Percentiles rank a stretch among this genome's conserved stretches.
Conservation (phyloP, 1,140 invertebrate species). For the Acromyrmex heyeri region DNA sequence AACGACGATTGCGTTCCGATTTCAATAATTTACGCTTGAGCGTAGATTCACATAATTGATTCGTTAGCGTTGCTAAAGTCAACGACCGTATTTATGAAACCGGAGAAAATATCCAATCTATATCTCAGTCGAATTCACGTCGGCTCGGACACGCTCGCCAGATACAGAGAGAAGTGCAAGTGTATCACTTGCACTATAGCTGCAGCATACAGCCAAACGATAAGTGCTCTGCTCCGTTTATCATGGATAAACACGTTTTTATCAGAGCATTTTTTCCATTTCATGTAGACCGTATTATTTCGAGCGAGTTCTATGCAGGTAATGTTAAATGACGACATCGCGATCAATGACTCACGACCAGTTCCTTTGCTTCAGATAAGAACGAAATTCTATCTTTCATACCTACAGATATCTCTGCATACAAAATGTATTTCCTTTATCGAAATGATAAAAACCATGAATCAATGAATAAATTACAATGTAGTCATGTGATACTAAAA, state of each 20-base stretch:
- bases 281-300: conserved; percentile 26
- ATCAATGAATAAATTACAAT: not conserved
- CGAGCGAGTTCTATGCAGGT: not conserved
- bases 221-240: conserved; percentile 41
- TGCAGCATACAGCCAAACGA: not conserved
- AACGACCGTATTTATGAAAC: conserved; percentile 5
- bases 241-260: conserved; percentile 49
- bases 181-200: not conserved
- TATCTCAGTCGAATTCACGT: conserved; percentile 9
- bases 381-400: not conserved
- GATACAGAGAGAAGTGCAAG: not conserved
- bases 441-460: not conserved
- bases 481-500: not conserved
- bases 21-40: not conserved
- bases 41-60: conserved; percentile 36
- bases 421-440: not conserved
- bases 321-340: not conserved
- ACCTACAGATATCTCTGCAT: not conserved
- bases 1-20: not conserved
- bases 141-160: not conserved
- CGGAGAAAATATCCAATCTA: not conserved
- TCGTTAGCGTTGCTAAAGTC: conserved; percentile 24
- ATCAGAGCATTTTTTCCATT: conserved; percentile 15
- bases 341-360: conserved; percentile 39
- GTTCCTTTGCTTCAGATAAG: conserved; percentile 52